A percentile compares a stretch with the other conserved stretches of the same genome.
Evolutionary conservation across 2,888 invertebrate species (phyloP).

Genomic region (Heteropelma amictum): DNA sequence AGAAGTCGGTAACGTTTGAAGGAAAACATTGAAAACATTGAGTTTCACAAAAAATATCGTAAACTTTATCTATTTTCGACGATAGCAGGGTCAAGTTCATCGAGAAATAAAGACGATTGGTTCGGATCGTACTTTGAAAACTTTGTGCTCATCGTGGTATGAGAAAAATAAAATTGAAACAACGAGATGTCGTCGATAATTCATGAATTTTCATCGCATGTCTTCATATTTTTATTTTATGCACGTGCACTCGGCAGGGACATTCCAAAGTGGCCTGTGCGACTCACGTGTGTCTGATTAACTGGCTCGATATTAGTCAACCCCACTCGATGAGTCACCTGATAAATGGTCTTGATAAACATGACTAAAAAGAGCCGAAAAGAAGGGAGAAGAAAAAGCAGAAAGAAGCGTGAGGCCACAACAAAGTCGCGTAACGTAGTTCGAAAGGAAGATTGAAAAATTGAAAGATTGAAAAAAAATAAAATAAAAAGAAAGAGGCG

Average conservation of each 20-base stretch:
- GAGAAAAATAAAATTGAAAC: not conserved
- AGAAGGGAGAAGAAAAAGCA: not conserved
- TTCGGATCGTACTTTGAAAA: not conserved
- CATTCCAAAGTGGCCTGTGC: not conserved
- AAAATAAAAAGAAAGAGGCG: not conserved
- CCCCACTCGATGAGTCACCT: constrained; percentile 47
- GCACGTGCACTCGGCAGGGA: not conserved
- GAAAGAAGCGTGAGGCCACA: not conserved
- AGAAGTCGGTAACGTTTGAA: too few relatives aligned
- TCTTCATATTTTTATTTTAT: not conserved
- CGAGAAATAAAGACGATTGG: too few relatives aligned
- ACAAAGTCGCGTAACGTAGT: constrained; percentile 13
- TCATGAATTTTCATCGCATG: not conserved
- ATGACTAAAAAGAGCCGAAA: not conserved
- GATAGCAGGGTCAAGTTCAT: too few relatives aligned
- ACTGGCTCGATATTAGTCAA: constrained; percentile 31
- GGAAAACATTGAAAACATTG: too few relatives aligned
- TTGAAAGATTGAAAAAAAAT: too few relatives aligned
- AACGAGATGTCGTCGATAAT: too few relatives aligned
- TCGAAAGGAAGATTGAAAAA: constrained; percentile 18
- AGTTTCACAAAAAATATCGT: too few relatives aligned
- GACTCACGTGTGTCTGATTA: constrained; percentile 43
- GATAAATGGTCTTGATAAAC: constrained; percentile 19
- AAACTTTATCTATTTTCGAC: too few relatives aligned
- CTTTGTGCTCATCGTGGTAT: not conserved